Evolutionary conservation across 92 coral and sea anemone species (phyloP).

Genomic region (Epizoanthus scotinus): DNA sequence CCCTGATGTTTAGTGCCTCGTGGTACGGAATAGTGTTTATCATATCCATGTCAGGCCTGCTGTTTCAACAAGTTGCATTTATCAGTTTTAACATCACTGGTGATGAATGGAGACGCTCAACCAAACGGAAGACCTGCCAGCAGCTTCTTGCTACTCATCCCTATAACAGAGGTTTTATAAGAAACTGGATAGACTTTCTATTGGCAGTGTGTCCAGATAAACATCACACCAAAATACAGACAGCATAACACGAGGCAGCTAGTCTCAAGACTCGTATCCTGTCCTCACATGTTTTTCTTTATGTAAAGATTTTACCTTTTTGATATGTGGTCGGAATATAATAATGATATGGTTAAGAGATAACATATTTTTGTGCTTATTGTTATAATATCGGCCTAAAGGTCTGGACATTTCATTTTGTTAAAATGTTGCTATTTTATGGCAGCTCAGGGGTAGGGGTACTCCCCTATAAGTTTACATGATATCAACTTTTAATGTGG

Average conservation of each 20-base stretch:
- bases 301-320: too few species aligned
- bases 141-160: constrained; percentile 63
- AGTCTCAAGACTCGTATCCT: background rate
- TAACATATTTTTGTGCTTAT: too few species aligned
- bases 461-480: too few species aligned
- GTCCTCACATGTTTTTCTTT: background rate
- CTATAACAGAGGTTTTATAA: constrained; percentile 77
- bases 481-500: too few species aligned
- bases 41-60: constrained; percentile 70
- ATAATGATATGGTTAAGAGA: too few species aligned
- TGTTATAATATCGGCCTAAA: too few species aligned
- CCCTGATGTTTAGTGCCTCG: constrained; percentile 76
- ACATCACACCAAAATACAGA: constrained; percentile 1
- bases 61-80: constrained; percentile 78
- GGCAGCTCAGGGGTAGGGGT: too few species aligned
- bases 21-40: constrained; percentile 72
- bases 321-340: too few species aligned
- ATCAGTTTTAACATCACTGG: constrained; percentile 91
- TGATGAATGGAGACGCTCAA: constrained; percentile 87
- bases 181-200: constrained; percentile 87
- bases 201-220: constrained; percentile 18
- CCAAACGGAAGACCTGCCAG: constrained; percentile 68
- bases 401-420: too few species aligned
- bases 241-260: background rate
- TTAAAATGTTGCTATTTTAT: too few species aligned